Evolutionary conservation across 2,888 invertebrate genomes (phyloP).

Genomic region (Falcaria lacertinaria): DNA sequence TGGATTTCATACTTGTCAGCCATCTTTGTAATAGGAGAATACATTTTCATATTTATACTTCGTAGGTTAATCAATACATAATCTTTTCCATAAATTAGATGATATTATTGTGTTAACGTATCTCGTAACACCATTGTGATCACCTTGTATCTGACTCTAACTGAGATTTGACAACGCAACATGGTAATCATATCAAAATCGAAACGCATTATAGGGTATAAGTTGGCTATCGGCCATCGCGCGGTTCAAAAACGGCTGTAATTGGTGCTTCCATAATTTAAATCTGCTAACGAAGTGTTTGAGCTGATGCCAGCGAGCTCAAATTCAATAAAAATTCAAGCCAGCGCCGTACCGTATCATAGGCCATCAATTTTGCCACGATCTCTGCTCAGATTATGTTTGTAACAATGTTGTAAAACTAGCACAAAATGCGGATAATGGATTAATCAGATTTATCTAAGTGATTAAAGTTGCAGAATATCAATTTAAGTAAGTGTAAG

Average conservation of each 20-base stretch:
- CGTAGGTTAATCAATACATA: too few species aligned
- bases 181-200: slow-evolving; percentile 32
- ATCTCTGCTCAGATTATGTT: slow-evolving; percentile 12
- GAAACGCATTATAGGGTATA: slow-evolving; percentile 49
- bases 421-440: neutral
- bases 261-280: slow-evolving; percentile 72
- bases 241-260: slow-evolving; percentile 71
- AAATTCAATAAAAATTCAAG: slow-evolving; percentile 66
- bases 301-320: slow-evolving; percentile 65
- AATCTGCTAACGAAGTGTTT: slow-evolving; percentile 72
- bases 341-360: slow-evolving; percentile 36
- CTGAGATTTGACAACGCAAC: slow-evolving; percentile 12
- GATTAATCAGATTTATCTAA: too few species aligned
- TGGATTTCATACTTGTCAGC: too few species aligned
- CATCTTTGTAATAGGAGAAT: too few species aligned
- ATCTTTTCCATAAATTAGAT: too few species aligned
- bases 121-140: too few species aligned
- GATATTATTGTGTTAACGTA: too few species aligned
- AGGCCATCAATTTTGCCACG: slow-evolving; percentile 42
- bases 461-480: too few species aligned
- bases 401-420: neutral
- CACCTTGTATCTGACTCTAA: too few species aligned
- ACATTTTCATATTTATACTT: too few species aligned
- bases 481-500: too few species aligned
- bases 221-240: slow-evolving; percentile 68